Evolutionary conservation across 2,113 vertebrate species (phyloP).

Genomic region (Macquaria australasica): DNA sequence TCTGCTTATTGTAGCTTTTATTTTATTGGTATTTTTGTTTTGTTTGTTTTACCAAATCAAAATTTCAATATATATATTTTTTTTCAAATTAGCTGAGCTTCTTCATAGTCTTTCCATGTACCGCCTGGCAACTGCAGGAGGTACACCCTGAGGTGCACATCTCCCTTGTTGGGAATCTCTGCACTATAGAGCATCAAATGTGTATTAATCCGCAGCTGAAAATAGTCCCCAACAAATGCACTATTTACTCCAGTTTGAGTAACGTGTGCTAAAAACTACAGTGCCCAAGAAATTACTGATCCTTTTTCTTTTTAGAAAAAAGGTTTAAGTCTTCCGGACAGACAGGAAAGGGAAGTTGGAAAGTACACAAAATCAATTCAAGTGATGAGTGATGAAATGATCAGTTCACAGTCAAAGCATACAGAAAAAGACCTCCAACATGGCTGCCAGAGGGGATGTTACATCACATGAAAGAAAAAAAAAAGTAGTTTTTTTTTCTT

Average conservation of each 20-base stretch:
- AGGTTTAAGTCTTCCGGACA: not conserved
- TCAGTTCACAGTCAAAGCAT: not conserved
- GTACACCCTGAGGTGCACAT: not conserved
- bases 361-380: not conserved
- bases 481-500: not conserved
- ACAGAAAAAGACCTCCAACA: conserved; percentile 18
- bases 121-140: not conserved
- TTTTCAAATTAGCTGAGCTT: no score
- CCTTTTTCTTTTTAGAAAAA: not conserved
- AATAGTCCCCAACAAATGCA: not conserved
- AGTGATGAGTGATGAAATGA: not conserved
- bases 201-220: not conserved
- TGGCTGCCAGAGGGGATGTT: conserved; percentile 6
- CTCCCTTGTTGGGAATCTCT: not conserved
- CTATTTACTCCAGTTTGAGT: not conserved
- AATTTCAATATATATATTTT: no score
- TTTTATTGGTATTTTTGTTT: no score
- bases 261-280: not conserved
- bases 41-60: no score
- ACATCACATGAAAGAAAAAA: conserved; percentile 32
- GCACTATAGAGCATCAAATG: not conserved
- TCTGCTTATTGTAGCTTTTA: no score
- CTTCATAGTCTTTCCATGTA: no score
- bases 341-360: not conserved
- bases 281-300: not conserved